Evolutionary conservation across 2,113 vertebrate genomes (phyloP), one percentile per base, ranked within the genome.

Genomic region (Nothoprocta pentlandii): DNA sequence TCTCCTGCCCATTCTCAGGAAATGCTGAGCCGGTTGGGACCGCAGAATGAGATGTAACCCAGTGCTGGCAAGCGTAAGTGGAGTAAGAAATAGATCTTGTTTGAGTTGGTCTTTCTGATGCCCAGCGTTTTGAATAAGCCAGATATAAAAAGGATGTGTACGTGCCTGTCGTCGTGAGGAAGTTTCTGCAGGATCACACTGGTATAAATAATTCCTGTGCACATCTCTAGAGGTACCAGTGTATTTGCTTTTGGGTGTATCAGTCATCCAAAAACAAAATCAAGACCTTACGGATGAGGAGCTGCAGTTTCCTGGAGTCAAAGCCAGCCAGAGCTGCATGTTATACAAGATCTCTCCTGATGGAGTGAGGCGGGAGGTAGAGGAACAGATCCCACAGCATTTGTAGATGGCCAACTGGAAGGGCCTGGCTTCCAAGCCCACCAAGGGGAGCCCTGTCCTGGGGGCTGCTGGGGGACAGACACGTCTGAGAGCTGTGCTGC

Each of bases 141-240:
- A 66, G 90, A 81, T 88, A 69, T 70, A 92, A 88, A 56, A 73
- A 19, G 41, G 25, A 19, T 62, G 42, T 42, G 42, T 93, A 79
- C 6, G 3, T 81, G 61, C 92, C 77, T 93, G 88, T 90, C 80
- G 23, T 82, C 54, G 26, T 17, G 34, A 61, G 42, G 82, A 93
- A 95, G 85, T 85, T 88, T 86, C 90, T 90, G 85, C 85, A 81
- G 69, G 62, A 90, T 95, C 90, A 76, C 61, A 3, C 9, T 0
- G 41, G 79, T 95, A 90, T 69, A 94, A 92, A 89, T 92, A 92
- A 90, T 76, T 95, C 78, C 77, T 76, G 26, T 53, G 68, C 86
- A 56, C 88, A 79, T 93, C 74, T 87, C 80, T 39, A 13, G 90
- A 90, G 73, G 93, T 95, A 88, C 28, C 75, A 41, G 39, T 16